These are phyloP conservation scores for Tiliacea citrago DNA, from an alignment of 2,888 invertebrate species.

Conservation along the genomic window DNA sequence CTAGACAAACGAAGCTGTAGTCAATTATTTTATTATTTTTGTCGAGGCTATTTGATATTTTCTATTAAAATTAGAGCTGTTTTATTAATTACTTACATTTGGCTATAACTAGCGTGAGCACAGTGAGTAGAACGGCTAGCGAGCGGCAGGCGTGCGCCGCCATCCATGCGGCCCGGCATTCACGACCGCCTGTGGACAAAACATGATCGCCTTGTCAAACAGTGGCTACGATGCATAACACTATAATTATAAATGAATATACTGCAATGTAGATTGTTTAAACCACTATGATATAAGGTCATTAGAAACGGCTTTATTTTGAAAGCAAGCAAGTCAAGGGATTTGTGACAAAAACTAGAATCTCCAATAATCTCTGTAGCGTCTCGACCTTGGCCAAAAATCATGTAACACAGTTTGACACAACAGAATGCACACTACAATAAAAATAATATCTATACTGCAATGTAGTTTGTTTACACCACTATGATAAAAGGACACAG, in stretches of 20 bases:
- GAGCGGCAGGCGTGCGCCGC: constrained; percentile 88
- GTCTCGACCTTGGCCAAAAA: not conserved
- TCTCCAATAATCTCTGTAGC: not conserved
- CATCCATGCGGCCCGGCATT: constrained; percentile 90
- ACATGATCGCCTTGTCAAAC: constrained; percentile 65
- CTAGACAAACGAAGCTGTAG: not conserved
- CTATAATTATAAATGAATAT: not conserved
- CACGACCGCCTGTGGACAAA: constrained; percentile 81
- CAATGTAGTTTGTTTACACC: too few species aligned
- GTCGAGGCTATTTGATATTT: not conserved
- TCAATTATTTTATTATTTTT: not conserved
- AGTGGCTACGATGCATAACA: constrained; percentile 22
- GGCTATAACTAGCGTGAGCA: constrained; percentile 81
- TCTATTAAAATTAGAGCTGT: not conserved
- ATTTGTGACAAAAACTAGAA: not conserved
- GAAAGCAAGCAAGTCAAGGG: not conserved
- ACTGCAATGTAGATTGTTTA: not conserved
- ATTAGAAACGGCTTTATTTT: not conserved
- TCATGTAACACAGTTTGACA: not conserved
- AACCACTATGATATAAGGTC: not conserved
- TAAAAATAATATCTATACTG: too few species aligned
- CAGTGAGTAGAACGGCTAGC: constrained; percentile 84
- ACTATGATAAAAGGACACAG: too few species aligned
- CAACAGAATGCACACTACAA: not conserved
- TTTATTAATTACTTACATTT: constrained; percentile 81